These are phyloP conservation scores for Channa striata DNA, from an alignment of 2,797 vertebrate genomes.

Conservation along the genomic window DNA sequence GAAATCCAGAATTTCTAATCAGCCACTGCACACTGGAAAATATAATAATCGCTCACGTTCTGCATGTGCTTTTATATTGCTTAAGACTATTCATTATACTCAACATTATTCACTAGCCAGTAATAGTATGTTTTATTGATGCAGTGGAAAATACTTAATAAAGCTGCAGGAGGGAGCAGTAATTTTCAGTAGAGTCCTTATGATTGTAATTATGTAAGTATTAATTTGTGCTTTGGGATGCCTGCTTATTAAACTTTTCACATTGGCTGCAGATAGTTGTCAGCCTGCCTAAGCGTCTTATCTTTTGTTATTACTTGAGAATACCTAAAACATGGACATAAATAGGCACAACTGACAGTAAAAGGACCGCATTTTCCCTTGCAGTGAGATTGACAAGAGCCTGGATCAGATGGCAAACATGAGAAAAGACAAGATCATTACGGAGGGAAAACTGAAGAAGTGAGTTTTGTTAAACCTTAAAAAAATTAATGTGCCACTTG, in stretches of 20 bases:
- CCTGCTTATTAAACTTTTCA: conserved; percentile 35
- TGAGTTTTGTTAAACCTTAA: conserved; percentile 78
- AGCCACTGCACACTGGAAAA: conserved; percentile 19
- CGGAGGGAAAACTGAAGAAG: conserved; percentile 99
- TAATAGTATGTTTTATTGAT: conserved; percentile 63
- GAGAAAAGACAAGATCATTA: conserved; percentile 98
- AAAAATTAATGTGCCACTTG: not conserved
- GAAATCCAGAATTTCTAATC: conserved; percentile 5
- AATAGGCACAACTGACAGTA: conserved; percentile 12
- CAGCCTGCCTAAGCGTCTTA: conserved; percentile 5
- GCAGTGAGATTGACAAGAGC: conserved; percentile 98
- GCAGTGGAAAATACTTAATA: conserved; percentile 49
- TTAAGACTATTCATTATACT: conserved; percentile 20
- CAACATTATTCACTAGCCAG: conserved; percentile 35
- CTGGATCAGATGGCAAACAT: conserved; percentile 99
- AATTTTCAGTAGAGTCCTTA: conserved; percentile 52
- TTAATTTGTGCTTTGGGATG: conserved; percentile 49
- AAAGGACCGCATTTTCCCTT: conserved; percentile 57
- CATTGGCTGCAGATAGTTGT: conserved; percentile 26
- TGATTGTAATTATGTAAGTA: conserved; percentile 53
- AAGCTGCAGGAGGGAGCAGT: conserved; percentile 47
- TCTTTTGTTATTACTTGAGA: conserved; percentile 23
- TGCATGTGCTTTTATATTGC: conserved; percentile 23
- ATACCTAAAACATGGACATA: conserved; percentile 12
- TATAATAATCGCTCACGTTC: conserved; percentile 1